Evolutionary conservation across 2,113 vertebrate species (phyloP).

Genomic region (Ailuropoda melanoleuca): DNA sequence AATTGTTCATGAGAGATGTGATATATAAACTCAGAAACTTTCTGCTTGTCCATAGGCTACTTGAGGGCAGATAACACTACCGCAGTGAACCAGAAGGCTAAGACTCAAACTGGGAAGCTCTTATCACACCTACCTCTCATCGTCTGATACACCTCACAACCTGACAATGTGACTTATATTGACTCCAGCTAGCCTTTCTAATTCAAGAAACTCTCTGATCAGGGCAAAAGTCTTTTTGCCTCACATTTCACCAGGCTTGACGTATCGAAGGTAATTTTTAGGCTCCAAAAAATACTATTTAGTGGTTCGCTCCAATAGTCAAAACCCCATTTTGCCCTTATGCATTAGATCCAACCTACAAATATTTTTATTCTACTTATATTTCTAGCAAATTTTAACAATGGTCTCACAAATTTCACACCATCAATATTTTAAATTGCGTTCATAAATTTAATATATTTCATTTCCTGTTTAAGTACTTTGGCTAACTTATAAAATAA

Average conservation of each 20-base stretch:
- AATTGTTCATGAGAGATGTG: background rate
- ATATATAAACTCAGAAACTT: background rate
- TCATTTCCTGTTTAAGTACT: constrained; percentile 43
- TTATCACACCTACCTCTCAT: background rate
- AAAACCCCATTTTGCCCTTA: background rate
- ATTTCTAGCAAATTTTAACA: constrained; percentile 14
- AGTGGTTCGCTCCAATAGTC: background rate
- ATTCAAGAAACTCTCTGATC: background rate
- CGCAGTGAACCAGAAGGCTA: background rate
- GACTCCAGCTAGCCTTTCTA: background rate
- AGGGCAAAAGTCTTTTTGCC: background rate
- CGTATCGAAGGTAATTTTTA: background rate
- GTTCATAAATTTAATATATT: constrained; percentile 52
- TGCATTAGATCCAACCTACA: background rate
- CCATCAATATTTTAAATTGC: constrained; percentile 9
- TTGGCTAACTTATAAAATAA: constrained; percentile 18
- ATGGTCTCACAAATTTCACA: background rate
- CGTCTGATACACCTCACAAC: background rate
- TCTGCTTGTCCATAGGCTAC: background rate
- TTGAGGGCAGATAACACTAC: background rate
- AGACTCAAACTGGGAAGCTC: background rate
- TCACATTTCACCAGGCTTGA: background rate
- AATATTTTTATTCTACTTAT: constrained; percentile 28
- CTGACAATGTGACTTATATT: background rate
- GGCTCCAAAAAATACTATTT: background rate